Percentiles rank a stretch among this genome's conserved stretches.
phyloP scores from a whole-genome alignment of 2,113 vertebrate species.

The Spermophilus dauricus region DNA sequence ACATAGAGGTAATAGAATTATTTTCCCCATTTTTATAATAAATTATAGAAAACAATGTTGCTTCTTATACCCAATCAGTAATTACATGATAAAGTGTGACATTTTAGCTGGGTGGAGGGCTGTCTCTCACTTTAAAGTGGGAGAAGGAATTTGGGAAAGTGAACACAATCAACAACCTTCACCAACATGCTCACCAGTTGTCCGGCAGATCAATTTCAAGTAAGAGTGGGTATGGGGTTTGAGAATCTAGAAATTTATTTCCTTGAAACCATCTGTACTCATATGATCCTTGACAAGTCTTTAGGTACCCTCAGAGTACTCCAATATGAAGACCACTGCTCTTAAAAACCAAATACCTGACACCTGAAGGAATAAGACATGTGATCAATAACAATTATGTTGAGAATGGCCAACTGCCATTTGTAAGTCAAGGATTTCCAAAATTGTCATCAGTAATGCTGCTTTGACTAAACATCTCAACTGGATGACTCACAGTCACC shows the following conservation, averaged over 20 bases:
- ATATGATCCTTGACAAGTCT: background rate
- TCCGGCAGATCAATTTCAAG: background rate
- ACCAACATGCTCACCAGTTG: background rate
- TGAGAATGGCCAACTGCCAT: background rate
- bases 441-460: background rate
- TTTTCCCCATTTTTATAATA: constrained; percentile 56
- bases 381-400: background rate
- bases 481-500: background rate
- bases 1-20: background rate
- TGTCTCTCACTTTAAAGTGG: background rate
- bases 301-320: background rate
- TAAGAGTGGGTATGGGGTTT: background rate
- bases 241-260: background rate
- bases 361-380: background rate
- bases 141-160: background rate
- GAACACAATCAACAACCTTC: background rate
- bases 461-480: background rate
- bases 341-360: background rate
- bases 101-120: background rate
- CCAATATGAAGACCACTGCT: background rate
- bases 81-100: background rate
- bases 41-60: background rate
- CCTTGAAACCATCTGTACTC: background rate
- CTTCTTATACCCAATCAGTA: constrained; percentile 8
- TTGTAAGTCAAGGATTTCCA: background rate